Percentiles rank a stretch among this genome's conserved stretches.
Conservation (phyloP, 2,113 vertebrate species). For the Amphiprion ocellaris region DNA sequence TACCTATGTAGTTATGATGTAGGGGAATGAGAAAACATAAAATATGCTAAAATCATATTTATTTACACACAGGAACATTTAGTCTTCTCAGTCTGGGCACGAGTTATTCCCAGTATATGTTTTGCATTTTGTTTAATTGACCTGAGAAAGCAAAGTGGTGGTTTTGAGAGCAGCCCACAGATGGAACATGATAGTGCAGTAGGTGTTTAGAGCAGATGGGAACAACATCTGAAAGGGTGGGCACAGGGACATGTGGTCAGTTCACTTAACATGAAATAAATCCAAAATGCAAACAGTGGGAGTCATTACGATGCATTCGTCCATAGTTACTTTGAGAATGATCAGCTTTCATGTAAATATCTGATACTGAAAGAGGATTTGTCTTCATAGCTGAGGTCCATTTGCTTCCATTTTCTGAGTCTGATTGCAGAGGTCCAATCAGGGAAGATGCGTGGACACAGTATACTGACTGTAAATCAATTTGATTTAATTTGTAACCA, state of each 20-base stretch:
- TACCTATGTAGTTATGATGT: neutral
- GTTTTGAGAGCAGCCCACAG: constrained; percentile 44
- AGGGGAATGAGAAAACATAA: neutral
- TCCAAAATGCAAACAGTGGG: constrained; percentile 27
- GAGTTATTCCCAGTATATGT: neutral
- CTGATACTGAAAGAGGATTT: constrained; percentile 5
- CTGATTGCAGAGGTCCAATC: neutral
- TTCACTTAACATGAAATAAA: constrained; percentile 31
- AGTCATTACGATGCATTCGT: constrained; percentile 12
- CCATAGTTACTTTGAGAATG: constrained; percentile 5
- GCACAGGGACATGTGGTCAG: constrained; percentile 4
- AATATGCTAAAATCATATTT: neutral
- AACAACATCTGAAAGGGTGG: constrained; percentile 52
- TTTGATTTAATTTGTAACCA: neutral
- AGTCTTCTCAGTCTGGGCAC: neutral
- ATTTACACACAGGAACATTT: neutral
- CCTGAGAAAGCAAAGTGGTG: constrained; percentile 23
- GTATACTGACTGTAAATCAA: neutral
- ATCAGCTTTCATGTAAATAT: constrained; percentile 5
- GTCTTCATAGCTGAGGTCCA: neutral
- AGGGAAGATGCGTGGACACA: neutral
- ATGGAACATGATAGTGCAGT: constrained; percentile 51
- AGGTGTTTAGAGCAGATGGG: constrained; percentile 57
- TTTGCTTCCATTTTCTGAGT: neutral
- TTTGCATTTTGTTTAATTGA: constrained; percentile 17